These are phyloP conservation scores for Homalodisca vitripennis DNA, from an alignment of 1,140 invertebrate species.

Conservation along the genomic window DNA sequence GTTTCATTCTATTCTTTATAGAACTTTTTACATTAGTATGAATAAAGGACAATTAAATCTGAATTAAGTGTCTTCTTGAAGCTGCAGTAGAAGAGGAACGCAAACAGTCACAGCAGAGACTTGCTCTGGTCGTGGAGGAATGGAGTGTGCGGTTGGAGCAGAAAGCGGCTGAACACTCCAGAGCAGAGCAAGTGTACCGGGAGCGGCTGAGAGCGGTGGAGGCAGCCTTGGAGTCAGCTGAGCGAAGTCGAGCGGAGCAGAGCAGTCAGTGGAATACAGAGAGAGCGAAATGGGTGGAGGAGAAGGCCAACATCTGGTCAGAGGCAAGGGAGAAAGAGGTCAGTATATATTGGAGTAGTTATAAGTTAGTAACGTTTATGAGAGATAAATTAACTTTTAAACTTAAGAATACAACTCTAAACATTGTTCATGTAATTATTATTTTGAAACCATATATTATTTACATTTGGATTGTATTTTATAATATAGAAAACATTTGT, in stretches of 20 bases:
- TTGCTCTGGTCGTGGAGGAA: background rate
- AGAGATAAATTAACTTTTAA: background rate
- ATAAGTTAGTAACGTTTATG: background rate
- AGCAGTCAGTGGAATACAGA: background rate
- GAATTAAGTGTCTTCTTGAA: background rate
- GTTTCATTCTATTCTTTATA: no score
- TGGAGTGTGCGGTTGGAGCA: constrained; percentile 10
- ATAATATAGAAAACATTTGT: background rate
- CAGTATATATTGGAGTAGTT: background rate
- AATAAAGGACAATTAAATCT: no score
- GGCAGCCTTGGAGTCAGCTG: background rate
- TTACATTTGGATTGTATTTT: background rate
- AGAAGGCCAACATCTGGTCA: background rate
- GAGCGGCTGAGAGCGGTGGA: background rate
- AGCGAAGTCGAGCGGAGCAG: background rate
- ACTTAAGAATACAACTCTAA: background rate
- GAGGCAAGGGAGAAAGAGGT: constrained; percentile 13
- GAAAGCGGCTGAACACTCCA: background rate
- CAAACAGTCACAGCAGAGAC: background rate
- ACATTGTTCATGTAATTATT: background rate
- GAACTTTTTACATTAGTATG: no score
- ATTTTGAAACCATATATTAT: background rate
- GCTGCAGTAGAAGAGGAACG: constrained; percentile 14
- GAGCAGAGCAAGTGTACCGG: constrained; percentile 12
- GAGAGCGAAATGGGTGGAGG: background rate